A percentile compares a stretch with the other conserved stretches of the same genome.
Evolutionary conservation across 2,797 vertebrate species (phyloP).

Genomic region (Brachyalestes nurse): DNA sequence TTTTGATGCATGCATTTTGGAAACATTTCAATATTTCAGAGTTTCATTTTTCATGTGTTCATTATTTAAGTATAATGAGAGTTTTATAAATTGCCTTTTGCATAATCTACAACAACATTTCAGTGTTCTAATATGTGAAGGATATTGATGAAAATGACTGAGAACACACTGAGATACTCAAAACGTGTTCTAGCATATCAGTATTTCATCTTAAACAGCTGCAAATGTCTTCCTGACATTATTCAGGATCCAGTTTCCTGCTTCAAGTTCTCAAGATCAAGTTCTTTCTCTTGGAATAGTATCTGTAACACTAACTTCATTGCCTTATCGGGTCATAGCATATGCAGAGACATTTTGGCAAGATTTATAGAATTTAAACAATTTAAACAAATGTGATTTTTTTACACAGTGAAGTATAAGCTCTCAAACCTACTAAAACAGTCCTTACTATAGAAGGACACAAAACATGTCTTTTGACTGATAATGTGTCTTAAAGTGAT

Average conservation of each 20-base stretch:
- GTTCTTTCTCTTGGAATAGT: constrained; percentile 75
- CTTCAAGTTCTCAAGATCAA: constrained; percentile 74
- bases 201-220: constrained; percentile 76
- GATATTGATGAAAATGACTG: constrained; percentile 1
- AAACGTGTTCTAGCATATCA: constrained; percentile 54
- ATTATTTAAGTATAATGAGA: not conserved
- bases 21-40: not conserved
- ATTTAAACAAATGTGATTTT: not conserved
- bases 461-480: not conserved
- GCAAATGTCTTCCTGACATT: constrained; percentile 61
- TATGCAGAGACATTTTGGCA: constrained; percentile 73
- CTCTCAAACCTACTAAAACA: not conserved
- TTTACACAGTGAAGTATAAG: not conserved
- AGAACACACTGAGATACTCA: constrained; percentile 27
- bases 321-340: constrained; percentile 72
- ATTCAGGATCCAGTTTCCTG: constrained; percentile 73
- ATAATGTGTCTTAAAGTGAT: not conserved
- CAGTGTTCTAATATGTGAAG: not conserved
- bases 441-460: not conserved
- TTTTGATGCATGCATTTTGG: not conserved
- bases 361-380: constrained; percentile 17
- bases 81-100: not conserved
- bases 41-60: not conserved
- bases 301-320: constrained; percentile 68
- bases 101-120: not conserved